Conservation (phyloP, 2,797 vertebrate genomes). For the Microcaecilia unicolor region DNA sequence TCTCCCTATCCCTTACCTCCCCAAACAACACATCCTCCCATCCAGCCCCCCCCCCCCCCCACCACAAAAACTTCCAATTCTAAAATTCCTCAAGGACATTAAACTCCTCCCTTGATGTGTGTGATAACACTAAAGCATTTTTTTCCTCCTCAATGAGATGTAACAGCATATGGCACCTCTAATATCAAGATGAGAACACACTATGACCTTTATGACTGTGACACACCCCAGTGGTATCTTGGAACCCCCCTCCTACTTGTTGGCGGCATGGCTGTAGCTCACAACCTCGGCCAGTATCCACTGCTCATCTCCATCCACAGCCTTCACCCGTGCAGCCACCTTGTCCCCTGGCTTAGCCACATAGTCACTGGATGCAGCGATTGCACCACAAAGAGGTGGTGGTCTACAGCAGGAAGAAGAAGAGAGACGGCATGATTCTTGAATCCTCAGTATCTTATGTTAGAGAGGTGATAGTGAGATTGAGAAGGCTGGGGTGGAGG, state of each 20-base stretch:
- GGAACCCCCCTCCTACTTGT: conserved; percentile 57
- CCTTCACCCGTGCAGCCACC: conserved; percentile 82
- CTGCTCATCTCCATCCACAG: conserved; percentile 84
- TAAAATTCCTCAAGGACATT: too few relatives aligned
- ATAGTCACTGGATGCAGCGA: conserved; percentile 79
- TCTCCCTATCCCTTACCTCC: too few relatives aligned
- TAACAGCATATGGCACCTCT: too few relatives aligned
- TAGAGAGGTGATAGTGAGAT: too few relatives aligned
- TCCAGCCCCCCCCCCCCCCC: background rate
- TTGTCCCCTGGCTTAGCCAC: conserved; percentile 89
- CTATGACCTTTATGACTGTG: too few relatives aligned
- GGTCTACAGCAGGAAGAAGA: conserved; percentile 52
- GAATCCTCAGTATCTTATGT: too few relatives aligned
- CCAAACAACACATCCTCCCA: too few relatives aligned
- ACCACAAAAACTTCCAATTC: background rate
- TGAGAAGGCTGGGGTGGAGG: background rate
- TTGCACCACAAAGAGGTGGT: conserved; percentile 82
- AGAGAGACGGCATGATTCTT: background rate
- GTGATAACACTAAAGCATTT: too few relatives aligned
- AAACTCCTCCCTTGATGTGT: too few relatives aligned
- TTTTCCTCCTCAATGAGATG: too few relatives aligned
- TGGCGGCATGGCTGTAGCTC: conserved; percentile 85
- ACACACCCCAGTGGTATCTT: too few relatives aligned
- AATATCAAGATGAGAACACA: too few relatives aligned
- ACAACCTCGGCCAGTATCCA: conserved; percentile 91